A percentile compares a stretch with the other conserved stretches of the same genome.
Conservation (phyloP, 2,113 vertebrate species). For the Actinemys pallida region DNA sequence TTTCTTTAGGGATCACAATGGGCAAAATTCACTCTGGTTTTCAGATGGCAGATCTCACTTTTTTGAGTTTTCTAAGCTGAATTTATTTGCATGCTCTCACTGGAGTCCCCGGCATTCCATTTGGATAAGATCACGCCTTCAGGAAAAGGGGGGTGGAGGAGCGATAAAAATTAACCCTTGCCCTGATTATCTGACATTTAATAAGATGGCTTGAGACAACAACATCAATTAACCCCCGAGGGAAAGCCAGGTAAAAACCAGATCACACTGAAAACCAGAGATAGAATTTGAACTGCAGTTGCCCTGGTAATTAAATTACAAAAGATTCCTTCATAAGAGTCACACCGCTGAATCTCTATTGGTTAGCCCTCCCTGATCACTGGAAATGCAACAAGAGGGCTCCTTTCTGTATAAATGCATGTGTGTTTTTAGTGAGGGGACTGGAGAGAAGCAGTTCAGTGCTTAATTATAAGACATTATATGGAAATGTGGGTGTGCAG, state of each 20-base stretch:
- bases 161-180: constrained; percentile 62
- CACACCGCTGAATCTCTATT: background rate
- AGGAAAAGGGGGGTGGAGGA: constrained; percentile 44
- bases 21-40: constrained; percentile 3
- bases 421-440: fast-evolving
- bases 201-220: constrained; percentile 41
- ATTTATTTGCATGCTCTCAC: constrained; percentile 7
- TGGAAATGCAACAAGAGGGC: background rate
- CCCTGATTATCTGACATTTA: constrained; percentile 34
- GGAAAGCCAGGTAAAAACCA: constrained; percentile 38
- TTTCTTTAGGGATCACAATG: background rate
- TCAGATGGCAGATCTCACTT: background rate
- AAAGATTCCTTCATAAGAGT: constrained; percentile 37
- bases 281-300: constrained; percentile 44
- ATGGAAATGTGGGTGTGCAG: background rate
- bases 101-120: constrained; percentile 62
- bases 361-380: background rate
- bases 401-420: background rate
- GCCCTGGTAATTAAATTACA: constrained; percentile 55
- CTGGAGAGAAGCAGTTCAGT: background rate
- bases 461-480: background rate
- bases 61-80: background rate
- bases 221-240: constrained; percentile 23
- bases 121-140: constrained; percentile 65
- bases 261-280: background rate